A percentile compares a stretch with the other conserved stretches of the same genome.
Conservation (phyloP, 2,888 invertebrate species). For the Lasius fuliginosus region DNA sequence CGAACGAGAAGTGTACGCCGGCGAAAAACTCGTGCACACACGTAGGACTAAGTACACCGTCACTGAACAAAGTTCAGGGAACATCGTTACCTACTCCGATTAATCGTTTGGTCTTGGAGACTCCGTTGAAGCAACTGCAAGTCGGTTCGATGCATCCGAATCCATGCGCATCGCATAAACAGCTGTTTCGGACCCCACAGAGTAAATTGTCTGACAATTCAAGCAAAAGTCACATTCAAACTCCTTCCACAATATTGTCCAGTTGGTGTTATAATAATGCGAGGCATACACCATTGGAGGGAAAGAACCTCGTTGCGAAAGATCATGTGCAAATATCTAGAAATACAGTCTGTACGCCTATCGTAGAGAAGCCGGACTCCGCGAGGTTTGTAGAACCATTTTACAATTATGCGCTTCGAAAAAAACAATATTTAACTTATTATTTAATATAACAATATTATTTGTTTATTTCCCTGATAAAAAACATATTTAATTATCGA, state of each 20-base stretch:
- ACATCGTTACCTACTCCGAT: conserved; percentile 13
- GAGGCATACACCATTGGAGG: conserved; percentile 78
- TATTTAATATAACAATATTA: background rate
- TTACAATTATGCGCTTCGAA: background rate
- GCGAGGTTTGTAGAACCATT: conserved; percentile 68
- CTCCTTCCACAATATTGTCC: conserved; percentile 79
- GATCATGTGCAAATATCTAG: conserved; percentile 71
- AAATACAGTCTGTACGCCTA: conserved; percentile 67
- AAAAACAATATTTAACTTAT: background rate
- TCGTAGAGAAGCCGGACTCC: conserved; percentile 67
- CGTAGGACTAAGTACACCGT: conserved; percentile 7
- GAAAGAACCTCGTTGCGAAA: conserved; percentile 51
- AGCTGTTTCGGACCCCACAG: conserved; percentile 81
- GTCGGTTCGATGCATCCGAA: conserved; percentile 72
- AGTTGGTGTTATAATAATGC: conserved; percentile 75
- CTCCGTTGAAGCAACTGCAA: conserved; percentile 81
- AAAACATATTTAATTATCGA: background rate
- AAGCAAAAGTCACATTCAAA: conserved; percentile 73
- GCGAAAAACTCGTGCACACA: background rate
- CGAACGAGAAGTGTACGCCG: conserved; percentile 25
- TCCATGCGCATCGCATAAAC: conserved; percentile 80
- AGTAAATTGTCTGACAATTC: conserved; percentile 70
- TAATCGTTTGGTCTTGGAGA: conserved; percentile 70
- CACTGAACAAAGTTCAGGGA: background rate
- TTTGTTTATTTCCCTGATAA: background rate